A percentile compares a stretch with the other conserved stretches of the same genome.
Conservation (phyloP, 2,113 vertebrate genomes). For the Brienomyrus longianalis region DNA sequence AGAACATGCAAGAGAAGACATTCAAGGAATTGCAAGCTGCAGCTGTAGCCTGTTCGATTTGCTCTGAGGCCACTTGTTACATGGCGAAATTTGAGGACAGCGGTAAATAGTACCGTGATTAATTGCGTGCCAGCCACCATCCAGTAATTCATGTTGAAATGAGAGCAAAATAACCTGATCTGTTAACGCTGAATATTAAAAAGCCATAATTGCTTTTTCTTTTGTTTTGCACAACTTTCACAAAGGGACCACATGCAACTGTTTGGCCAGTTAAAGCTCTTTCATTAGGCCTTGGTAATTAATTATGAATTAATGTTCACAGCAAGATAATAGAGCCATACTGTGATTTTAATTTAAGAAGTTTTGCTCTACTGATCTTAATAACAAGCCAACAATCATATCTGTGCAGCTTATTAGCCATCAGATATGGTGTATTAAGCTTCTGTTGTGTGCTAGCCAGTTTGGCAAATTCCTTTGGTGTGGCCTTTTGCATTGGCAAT, state of each 20-base stretch:
- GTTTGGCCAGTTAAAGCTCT: background rate
- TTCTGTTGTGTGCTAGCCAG: background rate
- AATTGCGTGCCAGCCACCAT: background rate
- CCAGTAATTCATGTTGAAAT: background rate
- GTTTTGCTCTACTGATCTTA: background rate
- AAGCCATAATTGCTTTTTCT: background rate
- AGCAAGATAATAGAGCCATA: background rate
- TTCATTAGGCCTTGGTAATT: slow-evolving; percentile 12
- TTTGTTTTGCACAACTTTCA: background rate
- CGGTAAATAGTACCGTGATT: background rate
- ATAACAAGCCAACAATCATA: background rate
- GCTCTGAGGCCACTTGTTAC: background rate
- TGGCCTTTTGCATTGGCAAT: background rate
- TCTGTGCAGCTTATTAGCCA: background rate
- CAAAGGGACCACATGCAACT: slow-evolving; percentile 2
- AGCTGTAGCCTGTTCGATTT: background rate
- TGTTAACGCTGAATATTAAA: background rate
- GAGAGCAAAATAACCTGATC: background rate
- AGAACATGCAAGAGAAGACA: background rate
- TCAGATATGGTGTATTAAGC: slow-evolving; percentile 2
- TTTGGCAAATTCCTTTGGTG: background rate
- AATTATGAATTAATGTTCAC: background rate
- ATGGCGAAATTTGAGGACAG: background rate
- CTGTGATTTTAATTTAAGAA: slow-evolving; percentile 1
- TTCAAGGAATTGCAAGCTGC: background rate